A percentile compares a stretch with the other conserved stretches of the same genome.
Conservation (phyloP, 2,113 vertebrate species). For the Passer domesticus region DNA sequence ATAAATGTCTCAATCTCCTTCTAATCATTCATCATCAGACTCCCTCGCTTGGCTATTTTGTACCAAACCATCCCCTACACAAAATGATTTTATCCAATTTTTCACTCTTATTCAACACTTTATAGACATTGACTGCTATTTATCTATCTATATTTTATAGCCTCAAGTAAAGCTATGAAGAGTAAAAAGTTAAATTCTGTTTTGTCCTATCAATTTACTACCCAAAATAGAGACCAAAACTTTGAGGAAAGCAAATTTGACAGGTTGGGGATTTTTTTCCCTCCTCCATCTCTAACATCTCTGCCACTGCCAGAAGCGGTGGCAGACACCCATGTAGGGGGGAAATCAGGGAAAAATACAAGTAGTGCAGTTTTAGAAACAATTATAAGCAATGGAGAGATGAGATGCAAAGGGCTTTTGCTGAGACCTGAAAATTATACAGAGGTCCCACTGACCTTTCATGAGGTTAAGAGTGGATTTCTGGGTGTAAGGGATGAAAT, state of each 20-base stretch:
- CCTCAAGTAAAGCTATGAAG: not conserved
- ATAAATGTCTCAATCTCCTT: conserved; percentile 13
- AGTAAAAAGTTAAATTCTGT: not conserved
- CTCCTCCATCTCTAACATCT: not conserved
- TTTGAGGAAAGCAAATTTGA: not conserved
- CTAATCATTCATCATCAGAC: not conserved
- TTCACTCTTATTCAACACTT: not conserved
- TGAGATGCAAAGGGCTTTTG: not conserved
- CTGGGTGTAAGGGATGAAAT: not conserved
- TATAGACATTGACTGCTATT: not conserved
- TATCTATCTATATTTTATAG: not conserved
- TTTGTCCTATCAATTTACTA: not conserved
- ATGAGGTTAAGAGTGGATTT: rapidly evolving
- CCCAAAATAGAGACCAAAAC: not conserved
- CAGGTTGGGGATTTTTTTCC: rapidly evolving
- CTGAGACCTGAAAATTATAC: not conserved
- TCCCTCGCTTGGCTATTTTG: not conserved
- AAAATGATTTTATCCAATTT: not conserved
- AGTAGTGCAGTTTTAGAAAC: not conserved
- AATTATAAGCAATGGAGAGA: not conserved
- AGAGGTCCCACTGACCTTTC: not conserved
- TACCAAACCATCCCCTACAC: not conserved
- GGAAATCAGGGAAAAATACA: not conserved
- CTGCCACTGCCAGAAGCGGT: not conserved
- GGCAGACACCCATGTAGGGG: not conserved